Percentiles rank a stretch among this genome's conserved stretches.
phyloP scores from a whole-genome alignment of 1,140 invertebrate genomes.

The Drosophila rufa region DNA sequence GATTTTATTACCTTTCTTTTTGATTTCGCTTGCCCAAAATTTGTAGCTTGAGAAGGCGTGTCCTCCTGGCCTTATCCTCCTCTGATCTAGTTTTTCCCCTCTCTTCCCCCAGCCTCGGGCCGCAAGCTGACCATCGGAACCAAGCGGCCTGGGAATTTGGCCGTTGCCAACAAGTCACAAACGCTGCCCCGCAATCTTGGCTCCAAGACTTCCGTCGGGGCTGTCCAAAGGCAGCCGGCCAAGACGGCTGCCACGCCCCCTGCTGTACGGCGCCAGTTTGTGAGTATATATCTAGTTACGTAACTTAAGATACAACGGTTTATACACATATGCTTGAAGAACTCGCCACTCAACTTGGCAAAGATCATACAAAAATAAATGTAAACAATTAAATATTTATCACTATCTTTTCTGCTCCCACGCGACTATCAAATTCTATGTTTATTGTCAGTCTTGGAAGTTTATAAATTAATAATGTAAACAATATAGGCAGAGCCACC shows the following conservation, averaged over 20 bases:
- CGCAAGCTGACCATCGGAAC: slow-evolving; percentile 89
- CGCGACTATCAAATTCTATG: background rate
- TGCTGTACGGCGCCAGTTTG: slow-evolving; percentile 91
- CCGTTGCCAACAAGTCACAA: slow-evolving; percentile 91
- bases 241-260: slow-evolving; percentile 92
- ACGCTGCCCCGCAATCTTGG: slow-evolving; percentile 93
- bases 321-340: background rate
- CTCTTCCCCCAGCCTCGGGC: slow-evolving; percentile 87
- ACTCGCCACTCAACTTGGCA: background rate
- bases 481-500: background rate
- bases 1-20: slow-evolving; percentile 41
- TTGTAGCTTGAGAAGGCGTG: slow-evolving; percentile 17
- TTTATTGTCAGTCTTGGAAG: background rate
- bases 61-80: too few species aligned
- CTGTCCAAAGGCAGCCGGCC: slow-evolving; percentile 86
- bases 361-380: background rate
- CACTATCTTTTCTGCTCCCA: background rate
- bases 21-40: slow-evolving; percentile 39
- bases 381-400: background rate
- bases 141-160: slow-evolving; percentile 87
- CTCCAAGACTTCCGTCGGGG: slow-evolving; percentile 87
- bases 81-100: background rate
- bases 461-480: background rate
- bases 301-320: background rate
- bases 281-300: slow-evolving; percentile 85